phyloP scores from a whole-genome alignment of 1,140 invertebrate genomes.

The Bombus waltoni region DNA sequence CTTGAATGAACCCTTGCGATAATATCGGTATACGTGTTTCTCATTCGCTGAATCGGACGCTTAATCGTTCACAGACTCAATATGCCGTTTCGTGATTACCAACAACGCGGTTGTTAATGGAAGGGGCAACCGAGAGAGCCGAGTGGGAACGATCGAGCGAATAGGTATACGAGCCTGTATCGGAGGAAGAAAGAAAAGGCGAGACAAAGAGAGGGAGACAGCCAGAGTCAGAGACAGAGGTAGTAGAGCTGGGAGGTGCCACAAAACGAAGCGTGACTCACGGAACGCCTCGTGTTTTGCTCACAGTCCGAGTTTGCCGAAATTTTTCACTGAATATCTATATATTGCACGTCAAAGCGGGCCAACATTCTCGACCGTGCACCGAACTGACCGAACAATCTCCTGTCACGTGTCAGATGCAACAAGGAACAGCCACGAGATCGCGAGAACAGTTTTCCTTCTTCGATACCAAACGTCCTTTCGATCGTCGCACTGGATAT shows the following conservation, averaged over 20 bases:
- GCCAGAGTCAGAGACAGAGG: constrained; percentile 8
- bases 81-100: constrained; percentile 44
- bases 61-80: not conserved
- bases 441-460: not conserved
- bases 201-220: not conserved
- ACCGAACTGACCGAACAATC: too few relatives aligned
- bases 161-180: not conserved
- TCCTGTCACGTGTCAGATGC: constrained; percentile 21
- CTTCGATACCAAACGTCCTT: not conserved
- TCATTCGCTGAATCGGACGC: constrained; percentile 25
- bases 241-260: constrained; percentile 21
- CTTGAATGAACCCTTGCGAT: constrained; percentile 19
- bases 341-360: not conserved
- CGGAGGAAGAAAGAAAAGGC: constrained; percentile 14
- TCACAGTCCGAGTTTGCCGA: constrained; percentile 16
- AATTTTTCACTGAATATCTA: not conserved
- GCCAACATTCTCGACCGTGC: not conserved
- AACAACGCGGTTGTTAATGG: constrained; percentile 36
- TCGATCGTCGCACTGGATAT: not conserved
- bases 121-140: not conserved
- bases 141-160: not conserved
- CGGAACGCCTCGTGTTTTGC: constrained; percentile 49
- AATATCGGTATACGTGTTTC: constrained; percentile 23
- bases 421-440: constrained; percentile 4
- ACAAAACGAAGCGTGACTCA: constrained; percentile 54